These are phyloP conservation scores for Drosophila burlai DNA, from an alignment of 1,140 invertebrate species.

Conservation along the genomic window DNA sequence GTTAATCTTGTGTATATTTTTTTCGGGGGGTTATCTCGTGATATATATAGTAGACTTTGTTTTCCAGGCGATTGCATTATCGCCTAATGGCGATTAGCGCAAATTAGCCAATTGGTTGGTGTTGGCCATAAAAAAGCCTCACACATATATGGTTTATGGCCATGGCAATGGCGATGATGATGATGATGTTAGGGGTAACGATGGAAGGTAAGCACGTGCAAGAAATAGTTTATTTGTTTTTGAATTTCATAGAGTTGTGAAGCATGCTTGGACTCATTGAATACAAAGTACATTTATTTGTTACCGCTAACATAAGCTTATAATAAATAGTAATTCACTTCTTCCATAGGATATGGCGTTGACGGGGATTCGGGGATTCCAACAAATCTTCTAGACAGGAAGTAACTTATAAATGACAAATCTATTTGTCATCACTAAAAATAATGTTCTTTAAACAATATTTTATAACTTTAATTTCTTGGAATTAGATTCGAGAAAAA, in stretches of 20 bases:
- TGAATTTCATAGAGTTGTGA: background rate
- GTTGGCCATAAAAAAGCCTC: constrained; percentile 25
- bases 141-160: constrained; percentile 20
- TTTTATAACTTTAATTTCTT: background rate
- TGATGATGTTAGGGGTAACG: background rate
- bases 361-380: no score
- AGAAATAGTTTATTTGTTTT: background rate
- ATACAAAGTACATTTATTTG: background rate
- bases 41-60: constrained; percentile 28
- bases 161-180: background rate
- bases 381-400: no score
- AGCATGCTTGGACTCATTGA: background rate
- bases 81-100: constrained; percentile 41
- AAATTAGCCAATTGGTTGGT: constrained; percentile 52
- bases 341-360: no score
- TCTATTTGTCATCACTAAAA: background rate
- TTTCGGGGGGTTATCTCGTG: constrained; percentile 10
- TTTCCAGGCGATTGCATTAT: constrained; percentile 22
- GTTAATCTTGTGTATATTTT: constrained; percentile 31
- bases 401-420: background rate
- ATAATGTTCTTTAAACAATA: no score
- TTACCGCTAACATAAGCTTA: no score
- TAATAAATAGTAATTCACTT: no score
- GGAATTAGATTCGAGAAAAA: background rate
- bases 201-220: constrained; percentile 16